Conservation (phyloP, 2,113 vertebrate genomes). For the Heteronetta atricapilla region DNA sequence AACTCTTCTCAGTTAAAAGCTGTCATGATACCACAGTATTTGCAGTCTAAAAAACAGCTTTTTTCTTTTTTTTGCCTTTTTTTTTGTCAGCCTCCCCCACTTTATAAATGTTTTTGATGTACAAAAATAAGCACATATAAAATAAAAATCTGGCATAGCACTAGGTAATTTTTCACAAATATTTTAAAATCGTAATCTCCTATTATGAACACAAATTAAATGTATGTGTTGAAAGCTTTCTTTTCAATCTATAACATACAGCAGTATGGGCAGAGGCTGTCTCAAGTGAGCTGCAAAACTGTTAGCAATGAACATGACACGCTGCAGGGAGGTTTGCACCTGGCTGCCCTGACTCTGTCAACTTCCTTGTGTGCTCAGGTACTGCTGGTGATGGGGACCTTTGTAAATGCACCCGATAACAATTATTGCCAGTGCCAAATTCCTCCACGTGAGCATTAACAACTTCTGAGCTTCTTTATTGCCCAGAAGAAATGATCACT, state of each 20-base stretch:
- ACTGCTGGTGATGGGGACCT: neutral
- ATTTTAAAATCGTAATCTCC: neutral
- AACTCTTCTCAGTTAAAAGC: neutral
- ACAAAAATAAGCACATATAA: neutral
- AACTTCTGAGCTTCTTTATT: neutral
- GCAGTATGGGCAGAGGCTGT: neutral
- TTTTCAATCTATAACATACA: neutral
- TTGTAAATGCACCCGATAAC: neutral
- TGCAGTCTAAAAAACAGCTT: neutral
- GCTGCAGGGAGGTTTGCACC: neutral
- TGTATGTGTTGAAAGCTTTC: neutral
- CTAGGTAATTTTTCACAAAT: neutral
- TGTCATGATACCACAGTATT: neutral
- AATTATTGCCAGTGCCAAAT: neutral
- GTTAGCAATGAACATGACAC: neutral
- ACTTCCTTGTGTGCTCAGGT: neutral
- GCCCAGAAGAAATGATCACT: neutral
- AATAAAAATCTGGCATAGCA: neutral
- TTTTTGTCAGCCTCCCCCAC: neutral
- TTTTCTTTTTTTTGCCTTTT: neutral
- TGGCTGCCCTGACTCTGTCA: neutral
- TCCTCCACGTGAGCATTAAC: neutral
- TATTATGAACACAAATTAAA: accelerated
- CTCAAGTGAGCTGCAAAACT: neutral
- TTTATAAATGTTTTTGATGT: neutral